Conservation (phyloP, 2,113 vertebrate species). For the Xiphias gladius region DNA sequence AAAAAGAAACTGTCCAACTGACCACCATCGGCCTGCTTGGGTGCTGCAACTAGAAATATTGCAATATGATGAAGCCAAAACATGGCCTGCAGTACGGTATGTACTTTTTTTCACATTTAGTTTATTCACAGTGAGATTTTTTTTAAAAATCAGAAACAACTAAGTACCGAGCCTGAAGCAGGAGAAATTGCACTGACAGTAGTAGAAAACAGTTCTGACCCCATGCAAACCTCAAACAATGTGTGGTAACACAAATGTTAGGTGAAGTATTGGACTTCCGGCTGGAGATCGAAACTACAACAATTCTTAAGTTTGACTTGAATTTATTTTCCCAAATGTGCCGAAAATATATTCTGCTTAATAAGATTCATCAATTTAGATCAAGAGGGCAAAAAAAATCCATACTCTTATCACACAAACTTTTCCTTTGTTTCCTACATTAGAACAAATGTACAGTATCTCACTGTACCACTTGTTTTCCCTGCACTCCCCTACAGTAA, state of each 20-base stretch:
- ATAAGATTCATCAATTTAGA: background rate
- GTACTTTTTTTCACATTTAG: background rate
- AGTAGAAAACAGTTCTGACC: background rate
- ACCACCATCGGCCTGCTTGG: no score
- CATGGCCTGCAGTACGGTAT: background rate
- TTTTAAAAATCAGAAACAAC: background rate
- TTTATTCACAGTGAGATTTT: background rate
- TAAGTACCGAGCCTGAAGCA: background rate
- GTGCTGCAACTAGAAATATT: background rate
- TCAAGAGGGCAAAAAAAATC: background rate
- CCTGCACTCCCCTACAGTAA: no score
- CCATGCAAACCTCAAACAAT: background rate
- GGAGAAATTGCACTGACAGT: no score
- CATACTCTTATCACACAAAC: background rate
- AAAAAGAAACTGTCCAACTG: background rate
- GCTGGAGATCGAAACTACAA: background rate
- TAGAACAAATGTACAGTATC: background rate
- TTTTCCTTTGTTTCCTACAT: background rate
- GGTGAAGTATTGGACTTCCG: background rate
- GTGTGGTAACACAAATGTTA: background rate
- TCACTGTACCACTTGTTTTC: background rate
- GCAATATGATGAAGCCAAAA: background rate
- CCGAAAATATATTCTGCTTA: background rate
- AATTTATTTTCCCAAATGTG: background rate
- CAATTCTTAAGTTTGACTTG: background rate